phyloP scores from a whole-genome alignment of 1,140 invertebrate species.

The Helicoverpa armigera region DNA sequence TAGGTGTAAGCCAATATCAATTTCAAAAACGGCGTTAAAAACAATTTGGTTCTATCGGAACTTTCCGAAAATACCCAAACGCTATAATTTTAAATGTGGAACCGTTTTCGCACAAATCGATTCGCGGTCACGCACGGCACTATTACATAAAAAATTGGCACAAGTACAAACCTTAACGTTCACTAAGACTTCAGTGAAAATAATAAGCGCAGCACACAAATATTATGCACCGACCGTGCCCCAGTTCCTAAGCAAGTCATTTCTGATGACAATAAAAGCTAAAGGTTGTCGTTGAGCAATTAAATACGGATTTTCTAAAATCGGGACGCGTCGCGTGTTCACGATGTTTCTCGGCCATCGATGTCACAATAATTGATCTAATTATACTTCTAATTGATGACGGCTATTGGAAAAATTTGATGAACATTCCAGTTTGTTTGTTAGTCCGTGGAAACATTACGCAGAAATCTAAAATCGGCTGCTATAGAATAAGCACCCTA shows the following conservation, averaged over 20 bases:
- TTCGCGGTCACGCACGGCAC: background rate
- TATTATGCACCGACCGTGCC: conserved; percentile 51
- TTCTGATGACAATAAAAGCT: conserved; percentile 52
- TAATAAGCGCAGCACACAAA: conserved; percentile 22
- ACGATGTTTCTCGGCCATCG: conserved; percentile 19
- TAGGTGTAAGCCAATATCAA: too few species aligned
- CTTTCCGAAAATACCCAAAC: background rate
- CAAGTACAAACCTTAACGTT: conserved; percentile 47
- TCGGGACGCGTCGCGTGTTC: conserved; percentile 29
- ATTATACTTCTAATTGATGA: background rate
- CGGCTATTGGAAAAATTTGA: conserved; percentile 23
- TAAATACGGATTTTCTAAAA: conserved; percentile 36
- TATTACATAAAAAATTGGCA: conserved; percentile 50
- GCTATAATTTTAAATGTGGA: background rate
- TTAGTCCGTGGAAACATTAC: background rate
- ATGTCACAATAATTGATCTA: conserved; percentile 29
- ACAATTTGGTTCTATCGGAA: background rate
- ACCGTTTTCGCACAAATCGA: background rate
- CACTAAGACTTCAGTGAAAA: conserved; percentile 22
- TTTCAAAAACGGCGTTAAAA: background rate
- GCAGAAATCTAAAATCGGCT: too few species aligned
- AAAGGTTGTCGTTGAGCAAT: conserved; percentile 48
- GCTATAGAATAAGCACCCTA: too few species aligned
- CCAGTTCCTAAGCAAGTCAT: conserved; percentile 47
- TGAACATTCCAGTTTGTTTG: background rate